phyloP scores from a whole-genome alignment of 2,113 vertebrate species.

The Symphodus melops region DNA sequence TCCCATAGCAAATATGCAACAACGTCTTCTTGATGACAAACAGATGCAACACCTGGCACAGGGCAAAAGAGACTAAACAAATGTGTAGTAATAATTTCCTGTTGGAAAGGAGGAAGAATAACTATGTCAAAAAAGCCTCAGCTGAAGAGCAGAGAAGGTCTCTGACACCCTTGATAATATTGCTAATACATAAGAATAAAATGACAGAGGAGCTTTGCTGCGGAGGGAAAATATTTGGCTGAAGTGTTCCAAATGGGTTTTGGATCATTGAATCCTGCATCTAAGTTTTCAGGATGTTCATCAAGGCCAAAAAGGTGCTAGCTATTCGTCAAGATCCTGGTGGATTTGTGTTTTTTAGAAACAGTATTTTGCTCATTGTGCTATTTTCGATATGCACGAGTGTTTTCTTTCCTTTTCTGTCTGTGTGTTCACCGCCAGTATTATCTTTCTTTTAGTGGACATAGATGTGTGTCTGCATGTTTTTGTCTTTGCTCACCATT shows the following conservation, averaged over 20 bases:
- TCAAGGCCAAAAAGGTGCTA: constrained; percentile 42
- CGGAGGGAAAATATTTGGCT: constrained; percentile 56
- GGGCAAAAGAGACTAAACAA: constrained; percentile 56
- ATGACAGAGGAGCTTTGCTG: constrained; percentile 9
- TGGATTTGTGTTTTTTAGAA: constrained; percentile 25
- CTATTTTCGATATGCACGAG: constrained; percentile 23
- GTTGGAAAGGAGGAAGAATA: constrained; percentile 58
- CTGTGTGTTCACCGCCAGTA: not conserved
- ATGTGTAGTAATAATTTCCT: constrained; percentile 66
- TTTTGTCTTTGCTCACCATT: constrained; percentile 85
- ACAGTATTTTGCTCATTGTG: constrained; percentile 46
- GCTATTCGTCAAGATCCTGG: constrained; percentile 45
- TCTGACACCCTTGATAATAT: constrained; percentile 28
- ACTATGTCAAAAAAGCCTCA: constrained; percentile 41
- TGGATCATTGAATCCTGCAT: constrained; percentile 34
- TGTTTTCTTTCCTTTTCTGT: not conserved
- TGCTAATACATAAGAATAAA: constrained; percentile 12
- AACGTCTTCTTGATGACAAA: constrained; percentile 55
- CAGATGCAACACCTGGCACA: constrained; percentile 50
- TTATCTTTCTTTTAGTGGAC: constrained; percentile 6
- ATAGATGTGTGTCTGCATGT: not conserved
- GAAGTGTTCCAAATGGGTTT: constrained; percentile 39
- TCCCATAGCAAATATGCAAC: constrained; percentile 49
- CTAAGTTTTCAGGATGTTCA: constrained; percentile 43
- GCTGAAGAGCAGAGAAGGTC: constrained; percentile 9